phyloP scores from a whole-genome alignment of 2,113 vertebrate genomes.

The Alexandromys fortis region DNA sequence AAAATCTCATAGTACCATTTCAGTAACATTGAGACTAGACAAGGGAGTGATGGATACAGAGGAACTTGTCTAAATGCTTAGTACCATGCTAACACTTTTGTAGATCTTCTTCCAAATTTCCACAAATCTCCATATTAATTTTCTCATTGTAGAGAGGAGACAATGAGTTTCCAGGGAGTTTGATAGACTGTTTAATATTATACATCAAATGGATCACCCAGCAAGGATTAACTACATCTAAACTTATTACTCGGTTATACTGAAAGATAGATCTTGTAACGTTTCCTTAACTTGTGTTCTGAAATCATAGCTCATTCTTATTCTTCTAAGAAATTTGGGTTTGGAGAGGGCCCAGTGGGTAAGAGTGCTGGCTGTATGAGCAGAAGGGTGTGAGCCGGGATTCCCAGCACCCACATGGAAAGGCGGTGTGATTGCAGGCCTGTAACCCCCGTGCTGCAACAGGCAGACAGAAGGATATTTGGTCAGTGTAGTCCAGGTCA shows the following conservation, averaged over 20 bases:
- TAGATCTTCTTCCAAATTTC: background rate
- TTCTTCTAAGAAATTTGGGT: background rate
- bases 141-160: slow-evolving; percentile 9
- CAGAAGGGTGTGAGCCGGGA: background rate
- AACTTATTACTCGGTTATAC: background rate
- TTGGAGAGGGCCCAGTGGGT: background rate
- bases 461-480: background rate
- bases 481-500: background rate
- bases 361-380: background rate
- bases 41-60: background rate
- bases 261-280: slow-evolving; percentile 3
- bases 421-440: background rate
- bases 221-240: background rate
- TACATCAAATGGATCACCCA: background rate
- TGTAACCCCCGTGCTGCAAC: background rate
- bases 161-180: slow-evolving; percentile 17
- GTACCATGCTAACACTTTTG: background rate
- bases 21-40: background rate
- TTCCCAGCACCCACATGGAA: background rate
- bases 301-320: background rate
- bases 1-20: background rate
- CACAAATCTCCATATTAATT: background rate
- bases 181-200: background rate
- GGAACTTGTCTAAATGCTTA: background rate
- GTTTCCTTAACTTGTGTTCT: background rate